These are phyloP conservation scores for Drosophila prolongata DNA, from an alignment of 2,888 invertebrate species.

Conservation along the genomic window DNA sequence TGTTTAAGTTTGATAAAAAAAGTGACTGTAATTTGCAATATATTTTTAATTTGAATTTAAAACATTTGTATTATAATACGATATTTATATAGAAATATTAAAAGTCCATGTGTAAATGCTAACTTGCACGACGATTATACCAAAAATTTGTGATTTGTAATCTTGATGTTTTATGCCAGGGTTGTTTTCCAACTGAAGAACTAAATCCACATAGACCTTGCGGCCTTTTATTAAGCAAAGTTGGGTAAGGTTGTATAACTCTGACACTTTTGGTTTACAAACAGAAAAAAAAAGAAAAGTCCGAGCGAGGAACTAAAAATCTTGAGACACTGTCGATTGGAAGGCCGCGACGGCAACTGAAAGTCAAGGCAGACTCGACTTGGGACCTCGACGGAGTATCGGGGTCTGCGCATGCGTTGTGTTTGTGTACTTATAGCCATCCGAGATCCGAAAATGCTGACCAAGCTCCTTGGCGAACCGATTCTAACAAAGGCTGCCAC, in stretches of 20 bases:
- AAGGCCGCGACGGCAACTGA: conserved; percentile 30
- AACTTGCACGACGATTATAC: not conserved
- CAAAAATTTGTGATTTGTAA: no score
- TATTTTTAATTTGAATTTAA: no score
- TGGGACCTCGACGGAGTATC: not conserved
- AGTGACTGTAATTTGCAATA: no score
- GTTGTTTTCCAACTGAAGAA: not conserved
- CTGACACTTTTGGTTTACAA: not conserved
- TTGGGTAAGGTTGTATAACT: no score
- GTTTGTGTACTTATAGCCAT: conserved; percentile 3
- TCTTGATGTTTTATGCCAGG: no score
- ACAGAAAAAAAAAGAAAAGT: not conserved
- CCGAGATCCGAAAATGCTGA: conserved; percentile 39
- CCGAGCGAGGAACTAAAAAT: not conserved
- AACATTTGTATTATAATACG: not conserved
- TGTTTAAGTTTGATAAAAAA: no score
- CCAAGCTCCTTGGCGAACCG: conserved; percentile 13
- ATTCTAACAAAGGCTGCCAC: conserved; percentile 23
- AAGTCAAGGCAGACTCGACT: conserved; percentile 1
- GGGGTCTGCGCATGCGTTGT: conserved; percentile 32
- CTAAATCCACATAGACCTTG: not conserved
- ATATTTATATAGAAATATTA: not conserved
- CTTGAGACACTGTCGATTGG: conserved; percentile 1
- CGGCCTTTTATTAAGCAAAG: not conserved
- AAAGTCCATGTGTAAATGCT: not conserved